These are phyloP conservation scores for Watsonalla cultraria DNA, from an alignment of 2,888 invertebrate genomes.

Conservation along the genomic window DNA sequence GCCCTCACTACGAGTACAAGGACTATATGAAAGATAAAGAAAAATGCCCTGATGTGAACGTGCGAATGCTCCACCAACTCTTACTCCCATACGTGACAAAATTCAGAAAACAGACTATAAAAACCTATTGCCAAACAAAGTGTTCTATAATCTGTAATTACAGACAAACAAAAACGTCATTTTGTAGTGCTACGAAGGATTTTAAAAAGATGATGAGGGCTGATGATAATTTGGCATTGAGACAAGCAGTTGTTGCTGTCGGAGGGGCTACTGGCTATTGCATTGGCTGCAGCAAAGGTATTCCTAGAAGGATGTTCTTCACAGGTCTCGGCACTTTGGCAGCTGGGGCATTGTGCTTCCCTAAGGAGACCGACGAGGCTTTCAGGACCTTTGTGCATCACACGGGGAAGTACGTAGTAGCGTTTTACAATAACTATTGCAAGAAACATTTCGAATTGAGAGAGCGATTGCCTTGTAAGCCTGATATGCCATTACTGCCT, in stretches of 20 bases:
- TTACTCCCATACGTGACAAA: conserved; percentile 38
- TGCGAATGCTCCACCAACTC: conserved; percentile 36
- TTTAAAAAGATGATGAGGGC: conserved; percentile 38
- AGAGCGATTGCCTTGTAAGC: conserved; percentile 38
- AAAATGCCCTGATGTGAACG: conserved; percentile 34
- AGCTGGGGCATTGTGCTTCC: conserved; percentile 46
- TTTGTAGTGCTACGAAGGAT: conserved; percentile 12
- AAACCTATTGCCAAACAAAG: background rate
- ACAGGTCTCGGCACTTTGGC: conserved; percentile 34
- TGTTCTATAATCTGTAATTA: background rate
- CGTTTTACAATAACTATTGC: conserved; percentile 31
- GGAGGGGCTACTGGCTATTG: conserved; percentile 33
- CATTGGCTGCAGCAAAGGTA: conserved; percentile 12
- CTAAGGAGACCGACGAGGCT: conserved; percentile 47
- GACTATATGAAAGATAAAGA: conserved; percentile 28
- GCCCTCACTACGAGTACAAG: conserved; percentile 51
- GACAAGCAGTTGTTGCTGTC: conserved; percentile 29
- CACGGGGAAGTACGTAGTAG: conserved; percentile 20
- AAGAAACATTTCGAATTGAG: conserved; percentile 22
- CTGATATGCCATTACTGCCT: conserved; percentile 28
- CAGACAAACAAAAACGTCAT: conserved; percentile 13
- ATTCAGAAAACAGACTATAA: conserved; percentile 17
- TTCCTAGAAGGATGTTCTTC: conserved; percentile 28
- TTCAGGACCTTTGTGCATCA: conserved; percentile 31
- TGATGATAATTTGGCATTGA: conserved; percentile 27